Conservation (phyloP, 2,888 invertebrate species). For the Deilephila porcellus region DNA sequence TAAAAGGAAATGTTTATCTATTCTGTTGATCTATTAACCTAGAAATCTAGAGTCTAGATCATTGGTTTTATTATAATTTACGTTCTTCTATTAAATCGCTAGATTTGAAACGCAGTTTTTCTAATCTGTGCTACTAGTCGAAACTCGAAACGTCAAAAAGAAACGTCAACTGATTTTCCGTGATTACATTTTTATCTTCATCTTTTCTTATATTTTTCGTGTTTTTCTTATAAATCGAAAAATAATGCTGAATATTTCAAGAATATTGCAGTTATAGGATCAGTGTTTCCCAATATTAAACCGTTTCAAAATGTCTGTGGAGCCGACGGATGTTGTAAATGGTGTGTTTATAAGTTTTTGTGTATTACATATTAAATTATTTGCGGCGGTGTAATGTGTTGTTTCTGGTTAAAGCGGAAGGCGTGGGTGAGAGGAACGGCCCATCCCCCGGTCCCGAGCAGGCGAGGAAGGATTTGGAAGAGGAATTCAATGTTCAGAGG, state of each 20-base stretch:
- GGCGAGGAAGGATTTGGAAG: constrained; percentile 86
- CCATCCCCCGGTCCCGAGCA: constrained; percentile 54
- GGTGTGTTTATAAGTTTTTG: constrained; percentile 68
- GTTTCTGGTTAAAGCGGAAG: constrained; percentile 78
- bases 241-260: constrained; percentile 34
- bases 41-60: no score
- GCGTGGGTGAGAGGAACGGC: constrained; percentile 55
- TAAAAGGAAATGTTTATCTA: no score
- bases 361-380: constrained; percentile 45
- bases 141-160: constrained; percentile 17
- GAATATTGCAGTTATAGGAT: constrained; percentile 22
- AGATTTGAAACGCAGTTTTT: no score
- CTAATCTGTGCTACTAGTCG: no score
- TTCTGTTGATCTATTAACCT: no score
- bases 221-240: constrained; percentile 29
- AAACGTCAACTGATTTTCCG: constrained; percentile 51
- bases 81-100: no score
- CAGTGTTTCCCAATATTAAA: background rate
- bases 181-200: constrained; percentile 45
- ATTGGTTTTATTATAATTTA: no score
- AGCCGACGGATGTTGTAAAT: constrained; percentile 61
- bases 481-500: constrained; percentile 95
- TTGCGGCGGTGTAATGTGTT: constrained; percentile 70
- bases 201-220: constrained; percentile 39
- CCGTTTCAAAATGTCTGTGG: constrained; percentile 60